phyloP scores from a whole-genome alignment of 2,797 vertebrate species.

The Allobates femoralis region DNA sequence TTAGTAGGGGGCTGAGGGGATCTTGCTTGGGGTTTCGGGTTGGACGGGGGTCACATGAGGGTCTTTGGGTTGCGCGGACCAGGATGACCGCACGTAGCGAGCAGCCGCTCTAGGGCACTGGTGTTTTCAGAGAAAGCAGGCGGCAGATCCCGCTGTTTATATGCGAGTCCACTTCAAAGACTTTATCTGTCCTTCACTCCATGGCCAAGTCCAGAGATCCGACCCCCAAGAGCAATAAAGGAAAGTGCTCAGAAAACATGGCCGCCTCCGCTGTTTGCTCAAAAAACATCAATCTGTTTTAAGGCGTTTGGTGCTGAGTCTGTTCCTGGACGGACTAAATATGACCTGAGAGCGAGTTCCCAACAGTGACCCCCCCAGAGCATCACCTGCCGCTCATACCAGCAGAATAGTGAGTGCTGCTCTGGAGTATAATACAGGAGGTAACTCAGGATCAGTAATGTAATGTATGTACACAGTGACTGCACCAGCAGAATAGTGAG shows the following conservation, averaged over 20 bases:
- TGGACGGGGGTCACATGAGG: neutral
- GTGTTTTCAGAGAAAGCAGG: conserved; percentile 54
- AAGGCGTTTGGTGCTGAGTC: conserved; percentile 55
- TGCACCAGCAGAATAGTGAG: too few species aligned
- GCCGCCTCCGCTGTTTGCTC: conserved; percentile 55
- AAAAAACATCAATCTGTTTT: conserved; percentile 58
- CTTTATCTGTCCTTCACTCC: conserved; percentile 51
- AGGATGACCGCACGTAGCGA: conserved; percentile 19
- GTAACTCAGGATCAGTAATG: conserved; percentile 4
- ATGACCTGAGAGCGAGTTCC: conserved; percentile 37
- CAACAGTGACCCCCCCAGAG: neutral
- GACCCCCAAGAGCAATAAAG: conserved; percentile 62
- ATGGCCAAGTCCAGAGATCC: conserved; percentile 39
- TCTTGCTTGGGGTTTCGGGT: neutral
- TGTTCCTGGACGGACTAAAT: conserved; percentile 60
- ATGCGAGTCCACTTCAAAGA: conserved; percentile 54
- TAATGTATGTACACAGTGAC: neutral
- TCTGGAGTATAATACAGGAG: too few species aligned
- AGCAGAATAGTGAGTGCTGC: too few species aligned
- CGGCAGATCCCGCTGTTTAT: conserved; percentile 58
- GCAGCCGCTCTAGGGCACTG: conserved; percentile 19
- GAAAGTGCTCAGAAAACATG: conserved; percentile 60
- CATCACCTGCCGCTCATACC: conserved; percentile 8
- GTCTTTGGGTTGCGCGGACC: conserved; percentile 33
- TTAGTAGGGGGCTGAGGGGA: neutral